phyloP scores from a whole-genome alignment of 2,888 invertebrate genomes.

The Cordilura impudica region DNA sequence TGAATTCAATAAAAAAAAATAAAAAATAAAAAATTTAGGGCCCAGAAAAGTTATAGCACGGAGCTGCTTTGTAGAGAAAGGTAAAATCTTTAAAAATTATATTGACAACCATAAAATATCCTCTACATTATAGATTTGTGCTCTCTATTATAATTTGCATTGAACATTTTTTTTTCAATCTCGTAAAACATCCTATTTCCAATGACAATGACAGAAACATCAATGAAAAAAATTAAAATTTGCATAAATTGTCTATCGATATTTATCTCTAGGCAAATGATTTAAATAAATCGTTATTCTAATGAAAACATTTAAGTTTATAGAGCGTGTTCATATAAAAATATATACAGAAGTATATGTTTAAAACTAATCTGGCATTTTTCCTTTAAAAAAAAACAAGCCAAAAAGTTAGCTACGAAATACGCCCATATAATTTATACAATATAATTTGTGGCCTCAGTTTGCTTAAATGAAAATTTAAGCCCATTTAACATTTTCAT shows the following conservation, averaged over 20 bases:
- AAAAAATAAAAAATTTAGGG: no score
- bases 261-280: background rate
- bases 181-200: no score
- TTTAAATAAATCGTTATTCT: background rate
- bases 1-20: no score
- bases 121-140: no score
- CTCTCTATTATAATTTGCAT: no score
- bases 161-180: no score
- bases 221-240: background rate
- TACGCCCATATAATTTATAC: conserved; percentile 40
- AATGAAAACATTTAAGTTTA: background rate
- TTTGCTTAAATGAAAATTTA: conserved; percentile 12
- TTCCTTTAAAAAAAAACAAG: background rate
- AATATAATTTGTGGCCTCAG: conserved; percentile 25
- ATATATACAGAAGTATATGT: background rate
- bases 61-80: no score
- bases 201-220: background rate
- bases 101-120: no score
- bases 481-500: conserved; percentile 20
- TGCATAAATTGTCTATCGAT: conserved; percentile 12
- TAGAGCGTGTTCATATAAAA: background rate
- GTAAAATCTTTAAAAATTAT: no score
- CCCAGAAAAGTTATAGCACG: no score
- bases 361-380: background rate
- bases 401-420: conserved; percentile 31